A percentile compares a stretch with the other conserved stretches of the same genome.
These are phyloP conservation scores for Neoniphon sammara DNA, from an alignment of 2,797 vertebrate genomes.

Conservation along the genomic window DNA sequence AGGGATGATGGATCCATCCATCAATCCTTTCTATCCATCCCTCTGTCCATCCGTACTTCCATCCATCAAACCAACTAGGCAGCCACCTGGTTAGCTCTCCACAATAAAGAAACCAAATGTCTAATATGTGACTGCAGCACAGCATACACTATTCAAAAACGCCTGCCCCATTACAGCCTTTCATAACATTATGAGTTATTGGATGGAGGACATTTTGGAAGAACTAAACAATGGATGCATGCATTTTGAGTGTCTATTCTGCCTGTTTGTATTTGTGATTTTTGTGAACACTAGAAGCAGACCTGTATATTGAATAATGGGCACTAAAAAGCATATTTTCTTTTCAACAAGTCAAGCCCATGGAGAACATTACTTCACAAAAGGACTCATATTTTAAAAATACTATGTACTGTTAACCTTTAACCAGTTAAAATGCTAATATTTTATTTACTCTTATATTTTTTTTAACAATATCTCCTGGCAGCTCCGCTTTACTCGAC, in stretches of 20 bases:
- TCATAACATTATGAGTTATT: too few relatives aligned
- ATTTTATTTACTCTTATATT: too few relatives aligned
- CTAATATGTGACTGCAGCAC: too few relatives aligned
- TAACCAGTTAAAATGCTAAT: too few relatives aligned
- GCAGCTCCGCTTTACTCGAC: too few relatives aligned
- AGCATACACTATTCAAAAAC: too few relatives aligned
- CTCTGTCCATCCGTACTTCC: not conserved
- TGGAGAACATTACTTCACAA: not conserved
- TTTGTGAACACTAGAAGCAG: not conserved
- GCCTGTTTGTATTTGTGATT: not conserved
- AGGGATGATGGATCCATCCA: conserved; percentile 5
- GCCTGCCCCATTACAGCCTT: too few relatives aligned
- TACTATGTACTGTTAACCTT: too few relatives aligned
- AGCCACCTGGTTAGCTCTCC: not conserved
- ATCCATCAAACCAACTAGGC: not conserved
- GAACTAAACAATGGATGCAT: not conserved
- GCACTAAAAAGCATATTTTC: not conserved
- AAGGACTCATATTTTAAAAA: not conserved
- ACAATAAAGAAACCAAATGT: too few relatives aligned
- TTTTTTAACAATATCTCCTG: too few relatives aligned
- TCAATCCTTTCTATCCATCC: not conserved
- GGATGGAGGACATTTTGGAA: too few relatives aligned
- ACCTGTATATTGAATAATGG: not conserved
- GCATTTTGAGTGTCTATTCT: not conserved
- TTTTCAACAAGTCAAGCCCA: not conserved